Base-by-base conservation (phyloP, 2,797 vertebrate genomes). In the Silurus lanzhouensis region DNA sequence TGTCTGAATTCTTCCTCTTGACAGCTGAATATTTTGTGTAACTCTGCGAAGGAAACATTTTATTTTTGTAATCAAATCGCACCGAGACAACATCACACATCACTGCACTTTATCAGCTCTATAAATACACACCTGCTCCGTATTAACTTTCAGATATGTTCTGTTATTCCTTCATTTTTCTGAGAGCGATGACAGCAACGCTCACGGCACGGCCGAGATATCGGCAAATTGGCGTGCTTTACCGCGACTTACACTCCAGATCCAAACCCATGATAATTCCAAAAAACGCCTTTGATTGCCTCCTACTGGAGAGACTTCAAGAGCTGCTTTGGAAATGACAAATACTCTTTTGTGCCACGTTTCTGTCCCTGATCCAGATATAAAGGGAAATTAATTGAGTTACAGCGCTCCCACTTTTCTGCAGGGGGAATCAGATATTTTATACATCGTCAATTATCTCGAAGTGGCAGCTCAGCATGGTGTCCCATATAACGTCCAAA, bases 61-160 rank as follows among this genome's bases (percentile, higher is more conserved):
- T 88, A 68, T 81, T 57, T 81, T 52, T 88, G 90, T 88, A 79
- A 60, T 88, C 48, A 75, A 91, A 90, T 74, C 81, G 83, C 72
- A 76, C 87, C 61, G 82, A 74, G 85, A 86, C 83, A 83, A 82
- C 90, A 83, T 87, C 86, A 88, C 70, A 71, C 81, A 85, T 85
- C 83, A 91, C 90, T 83, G 57, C 75, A 38, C 75, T 77, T 60
- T 60, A 77, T 60, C 89, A 88, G 90, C 86, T 90, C 81, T 88
- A 83, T 92, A 64, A 67, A 66, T 20, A 72, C 85, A 79, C 83
- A 81, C 87, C 86, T 87, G 48, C 61, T 72, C 64, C 13, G 27
- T 63, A 82, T 87, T 86, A 89, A 85, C 79, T 87, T 44, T 88
- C 58, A 83, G 82, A 85, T 85, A 66, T 83, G 82, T 19, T 63